Conservation (phyloP, 2,888 invertebrate species). For the Platycheirus albimanus region DNA sequence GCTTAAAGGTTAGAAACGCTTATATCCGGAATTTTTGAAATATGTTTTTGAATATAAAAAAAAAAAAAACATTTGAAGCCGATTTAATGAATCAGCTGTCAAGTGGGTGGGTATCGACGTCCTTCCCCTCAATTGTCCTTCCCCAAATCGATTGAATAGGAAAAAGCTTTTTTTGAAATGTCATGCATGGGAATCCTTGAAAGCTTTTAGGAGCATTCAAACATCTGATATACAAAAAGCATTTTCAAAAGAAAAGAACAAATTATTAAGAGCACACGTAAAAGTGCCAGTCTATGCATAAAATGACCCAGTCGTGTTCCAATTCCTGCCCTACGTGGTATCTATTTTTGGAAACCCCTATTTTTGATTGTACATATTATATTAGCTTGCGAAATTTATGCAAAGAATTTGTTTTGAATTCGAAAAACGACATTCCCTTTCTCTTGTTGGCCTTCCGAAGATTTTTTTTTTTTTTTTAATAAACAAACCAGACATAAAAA, state of each 20-base stretch:
- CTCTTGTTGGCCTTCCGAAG: background rate
- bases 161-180: slow-evolving; percentile 12
- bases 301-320: slow-evolving; percentile 47
- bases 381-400: slow-evolving; percentile 38
- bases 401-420: slow-evolving; percentile 9
- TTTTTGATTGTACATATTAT: background rate
- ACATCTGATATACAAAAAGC: slow-evolving; percentile 21
- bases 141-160: slow-evolving; percentile 14
- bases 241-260: too few relatives aligned
- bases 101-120: too few relatives aligned
- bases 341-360: slow-evolving; percentile 62
- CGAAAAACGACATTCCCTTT: slow-evolving; percentile 2
- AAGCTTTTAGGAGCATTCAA: slow-evolving; percentile 13
- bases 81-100: slow-evolving; percentile 57
- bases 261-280: too few relatives aligned
- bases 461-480: too few relatives aligned
- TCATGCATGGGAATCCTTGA: slow-evolving; percentile 39
- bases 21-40: too few relatives aligned
- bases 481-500: slow-evolving; percentile 2
- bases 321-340: slow-evolving; percentile 47
- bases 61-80: background rate
- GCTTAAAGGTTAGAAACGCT: background rate
- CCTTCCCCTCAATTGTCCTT: too few relatives aligned
- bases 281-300: background rate
- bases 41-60: background rate